Base-by-base conservation (phyloP, 2,888 invertebrate genomes). In the Bellardia bayeri region DNA sequence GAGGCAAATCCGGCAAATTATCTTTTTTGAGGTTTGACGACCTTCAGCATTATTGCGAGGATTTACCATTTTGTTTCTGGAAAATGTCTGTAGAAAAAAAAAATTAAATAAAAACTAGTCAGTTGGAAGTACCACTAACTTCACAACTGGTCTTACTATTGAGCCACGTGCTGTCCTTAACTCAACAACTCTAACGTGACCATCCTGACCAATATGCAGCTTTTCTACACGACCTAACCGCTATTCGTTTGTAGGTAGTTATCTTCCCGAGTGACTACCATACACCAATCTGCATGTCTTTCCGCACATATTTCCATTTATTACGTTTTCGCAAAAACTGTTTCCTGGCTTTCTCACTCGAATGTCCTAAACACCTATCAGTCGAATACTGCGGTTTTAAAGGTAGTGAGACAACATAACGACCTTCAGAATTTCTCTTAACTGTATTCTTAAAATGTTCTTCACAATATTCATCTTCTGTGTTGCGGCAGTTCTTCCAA, bases 101-200 rank as follows among this genome's bases (percentile, higher is more conserved):
- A 1, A 1, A 23, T n/a, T n/a, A n/a, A n/a, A n/a, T n/a, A 72
- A 72, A 56, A 9, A 56, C 45, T 74, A 74, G 74, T 7, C n/a
- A n/a, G n/a, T n/a, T n/a, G n/a, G n/a, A n/a, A n/a, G n/a, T n/a
- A 74, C 40, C 13, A 74, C 58, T 16, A 74, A 14, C 74, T 74
- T 74, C 58, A 74, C 58, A 64, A 61, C 72, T 56, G 72, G 72
- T 72, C 56, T 72, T 9, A 42, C 42, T 42, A 42, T 42, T 7
- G 42, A 42, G 42, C 42, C 42, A 9, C 42, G 42, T 42, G 11
- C 40, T 56, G 16, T 42, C 16, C 45, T 66, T n/a, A 78, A 42
- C 16, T 78, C 66, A 30, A 58, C 78, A 30, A 72, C 72, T 72
- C 81, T 54, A 14, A 81, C 72, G 8, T 72, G 63, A n/a, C 56